Evolutionary conservation across 2,797 vertebrate genomes (phyloP).

Genomic region (Dicrostonyx torquatus): DNA sequence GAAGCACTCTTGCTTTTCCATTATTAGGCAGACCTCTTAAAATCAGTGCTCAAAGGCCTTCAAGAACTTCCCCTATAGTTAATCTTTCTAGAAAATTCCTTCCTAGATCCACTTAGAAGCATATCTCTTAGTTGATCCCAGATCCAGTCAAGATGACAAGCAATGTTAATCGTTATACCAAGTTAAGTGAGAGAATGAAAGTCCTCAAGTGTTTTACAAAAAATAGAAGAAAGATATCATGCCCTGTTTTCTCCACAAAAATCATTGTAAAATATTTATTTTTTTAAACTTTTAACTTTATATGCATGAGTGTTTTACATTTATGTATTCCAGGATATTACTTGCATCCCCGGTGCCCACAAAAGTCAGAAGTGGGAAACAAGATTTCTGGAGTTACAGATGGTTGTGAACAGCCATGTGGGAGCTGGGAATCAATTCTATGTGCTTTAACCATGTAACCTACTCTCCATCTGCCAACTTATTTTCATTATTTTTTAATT

Average conservation of each 20-base stretch:
- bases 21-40: background rate
- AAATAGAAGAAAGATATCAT: slow-evolving; percentile 27
- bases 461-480: background rate
- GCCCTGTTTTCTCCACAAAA: background rate
- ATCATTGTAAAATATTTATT: background rate
- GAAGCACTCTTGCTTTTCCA: background rate
- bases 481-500: background rate
- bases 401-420: background rate
- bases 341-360: background rate
- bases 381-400: background rate
- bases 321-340: background rate
- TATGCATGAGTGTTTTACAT: background rate
- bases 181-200: background rate
- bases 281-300: background rate
- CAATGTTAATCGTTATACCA: background rate
- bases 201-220: slow-evolving; percentile 3
- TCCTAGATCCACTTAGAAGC: background rate
- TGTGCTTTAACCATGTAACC: background rate
- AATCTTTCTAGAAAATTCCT: background rate
- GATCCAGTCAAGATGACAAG: background rate
- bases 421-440: background rate
- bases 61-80: background rate
- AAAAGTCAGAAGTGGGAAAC: background rate
- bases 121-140: background rate
- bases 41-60: background rate